These are phyloP conservation scores for Penaeus vannamei DNA, from an alignment of 1,140 invertebrate species.

Conservation along the genomic window DNA sequence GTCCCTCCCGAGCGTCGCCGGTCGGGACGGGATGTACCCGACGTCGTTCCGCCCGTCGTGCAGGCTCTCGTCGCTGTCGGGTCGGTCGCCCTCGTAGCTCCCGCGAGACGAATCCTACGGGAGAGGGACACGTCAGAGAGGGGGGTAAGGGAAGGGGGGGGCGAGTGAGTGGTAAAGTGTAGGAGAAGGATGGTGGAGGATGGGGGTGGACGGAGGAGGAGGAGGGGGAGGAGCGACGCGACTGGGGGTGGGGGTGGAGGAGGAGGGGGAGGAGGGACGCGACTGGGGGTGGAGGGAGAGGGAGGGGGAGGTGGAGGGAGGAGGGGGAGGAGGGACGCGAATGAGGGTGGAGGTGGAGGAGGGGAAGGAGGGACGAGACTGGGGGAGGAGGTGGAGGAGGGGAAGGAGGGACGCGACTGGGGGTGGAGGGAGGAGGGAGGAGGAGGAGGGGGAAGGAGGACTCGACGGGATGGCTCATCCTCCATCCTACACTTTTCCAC, in stretches of 20 bases:
- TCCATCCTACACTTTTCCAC: too few relatives aligned
- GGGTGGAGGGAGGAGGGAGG: not conserved
- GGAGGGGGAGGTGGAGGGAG: not conserved
- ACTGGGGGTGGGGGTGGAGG: too few relatives aligned
- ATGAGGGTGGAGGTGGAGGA: not conserved
- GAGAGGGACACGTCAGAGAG: not conserved
- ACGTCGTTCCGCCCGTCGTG: constrained; percentile 66
- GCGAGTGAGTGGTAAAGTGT: not conserved
- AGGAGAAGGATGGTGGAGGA: too few relatives aligned
- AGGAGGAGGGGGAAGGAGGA: too few relatives aligned
- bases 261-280: not conserved
- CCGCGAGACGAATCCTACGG: constrained; percentile 72
- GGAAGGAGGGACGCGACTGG: not conserved
- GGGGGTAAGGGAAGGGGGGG: not conserved
- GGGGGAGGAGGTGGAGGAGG: not conserved
- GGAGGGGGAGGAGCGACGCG: too few relatives aligned
- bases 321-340: too few relatives aligned
- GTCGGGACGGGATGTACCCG: constrained; percentile 63
- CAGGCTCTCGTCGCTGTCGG: constrained; percentile 71
- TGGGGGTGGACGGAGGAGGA: too few relatives aligned
- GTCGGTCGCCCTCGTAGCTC: constrained; percentile 72
- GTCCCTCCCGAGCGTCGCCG: constrained; percentile 63
- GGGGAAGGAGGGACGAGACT: not conserved
- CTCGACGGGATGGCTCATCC: too few relatives aligned
- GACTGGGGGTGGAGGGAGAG: not conserved